Conservation (phyloP, 2,888 invertebrate genomes). For the Chrysodeixis includens region DNA sequence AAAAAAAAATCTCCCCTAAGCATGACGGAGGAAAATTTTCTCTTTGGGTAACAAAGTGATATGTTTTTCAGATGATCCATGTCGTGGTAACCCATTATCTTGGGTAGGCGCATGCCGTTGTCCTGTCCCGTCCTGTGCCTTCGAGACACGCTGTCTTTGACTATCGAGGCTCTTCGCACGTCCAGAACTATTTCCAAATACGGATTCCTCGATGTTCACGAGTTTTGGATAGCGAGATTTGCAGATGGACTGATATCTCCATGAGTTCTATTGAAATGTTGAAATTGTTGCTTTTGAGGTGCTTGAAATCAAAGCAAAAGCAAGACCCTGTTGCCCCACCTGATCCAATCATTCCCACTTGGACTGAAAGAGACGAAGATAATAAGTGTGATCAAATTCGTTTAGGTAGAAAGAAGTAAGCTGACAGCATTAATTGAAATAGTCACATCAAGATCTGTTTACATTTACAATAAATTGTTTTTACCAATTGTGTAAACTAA, state of each 20-base stretch:
- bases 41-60: background rate
- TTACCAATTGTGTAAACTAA: too few species aligned
- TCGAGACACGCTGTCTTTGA: background rate
- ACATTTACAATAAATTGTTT: too few species aligned
- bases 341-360: too few species aligned
- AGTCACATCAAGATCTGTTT: too few species aligned
- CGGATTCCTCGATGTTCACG: background rate
- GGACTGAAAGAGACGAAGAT: too few species aligned
- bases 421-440: too few species aligned
- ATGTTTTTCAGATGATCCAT: conserved; percentile 2
- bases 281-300: background rate
- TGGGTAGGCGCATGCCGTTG: background rate
- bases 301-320: background rate
- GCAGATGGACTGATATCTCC: too few species aligned
- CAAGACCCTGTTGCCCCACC: background rate
- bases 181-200: background rate
- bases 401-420: background rate
- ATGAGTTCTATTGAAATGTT: background rate
- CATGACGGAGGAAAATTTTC: too few species aligned
- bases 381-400: background rate
- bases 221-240: background rate
- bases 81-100: background rate
- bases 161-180: too few species aligned
- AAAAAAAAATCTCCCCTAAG: too few species aligned
- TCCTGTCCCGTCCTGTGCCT: background rate